These are phyloP conservation scores for Takifugu ocellatus DNA, from an alignment of 2,797 vertebrate genomes.

Conservation along the genomic window DNA sequence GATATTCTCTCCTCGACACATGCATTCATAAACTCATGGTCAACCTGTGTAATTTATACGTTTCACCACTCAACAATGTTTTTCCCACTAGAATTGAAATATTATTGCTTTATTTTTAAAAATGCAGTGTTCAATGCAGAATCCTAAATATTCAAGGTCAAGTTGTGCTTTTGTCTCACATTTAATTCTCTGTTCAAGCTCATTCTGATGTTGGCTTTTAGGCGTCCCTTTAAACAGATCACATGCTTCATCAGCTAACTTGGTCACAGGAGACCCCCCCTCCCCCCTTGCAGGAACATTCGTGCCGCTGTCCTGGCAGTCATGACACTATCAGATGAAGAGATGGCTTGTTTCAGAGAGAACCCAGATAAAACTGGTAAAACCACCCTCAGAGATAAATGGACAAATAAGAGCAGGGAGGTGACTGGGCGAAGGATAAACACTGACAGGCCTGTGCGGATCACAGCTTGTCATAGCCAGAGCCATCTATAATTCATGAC, in stretches of 20 bases:
- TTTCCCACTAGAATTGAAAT: too few species aligned
- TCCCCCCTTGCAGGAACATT: constrained; percentile 15
- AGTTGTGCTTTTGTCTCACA: constrained; percentile 1
- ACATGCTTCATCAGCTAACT: constrained; percentile 71
- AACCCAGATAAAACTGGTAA: constrained; percentile 13
- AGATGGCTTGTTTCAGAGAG: constrained; percentile 8
- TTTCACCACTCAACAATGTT: not conserved
- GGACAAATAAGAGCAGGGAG: constrained; percentile 26
- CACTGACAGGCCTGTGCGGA: constrained; percentile 35
- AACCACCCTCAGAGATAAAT: constrained; percentile 11
- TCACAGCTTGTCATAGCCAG: constrained; percentile 53
- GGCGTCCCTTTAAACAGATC: constrained; percentile 64
- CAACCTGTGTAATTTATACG: too few species aligned
- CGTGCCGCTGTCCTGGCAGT: constrained; percentile 14
- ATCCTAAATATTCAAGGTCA: not conserved
- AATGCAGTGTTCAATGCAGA: too few species aligned
- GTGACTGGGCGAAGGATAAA: constrained; percentile 30
- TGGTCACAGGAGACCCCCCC: constrained; percentile 57
- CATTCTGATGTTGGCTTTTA: constrained; percentile 33
- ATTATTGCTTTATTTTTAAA: too few species aligned
- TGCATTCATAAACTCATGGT: not conserved
- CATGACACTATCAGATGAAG: constrained; percentile 15
- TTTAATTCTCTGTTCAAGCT: constrained; percentile 35
- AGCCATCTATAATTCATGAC: constrained; percentile 61
- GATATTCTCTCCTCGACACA: constrained; percentile 8